These are phyloP conservation scores for Actinostola sp. DNA, from an alignment of 92 coral and sea anemone species.

Conservation along the genomic window DNA sequence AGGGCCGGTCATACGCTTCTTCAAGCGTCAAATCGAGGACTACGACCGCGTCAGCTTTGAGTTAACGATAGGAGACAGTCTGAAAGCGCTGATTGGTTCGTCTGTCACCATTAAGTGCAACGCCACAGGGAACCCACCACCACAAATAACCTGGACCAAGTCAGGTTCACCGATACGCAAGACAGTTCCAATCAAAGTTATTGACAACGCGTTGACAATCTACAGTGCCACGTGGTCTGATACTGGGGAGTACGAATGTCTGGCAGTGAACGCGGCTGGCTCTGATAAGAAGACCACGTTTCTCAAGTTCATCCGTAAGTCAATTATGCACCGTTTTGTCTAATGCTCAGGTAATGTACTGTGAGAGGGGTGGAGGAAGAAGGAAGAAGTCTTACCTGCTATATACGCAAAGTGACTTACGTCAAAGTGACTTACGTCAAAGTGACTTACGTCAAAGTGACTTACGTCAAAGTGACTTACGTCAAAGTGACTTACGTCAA, in stretches of 20 bases:
- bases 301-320: slow-evolving; percentile 72
- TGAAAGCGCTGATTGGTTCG: slow-evolving; percentile 68
- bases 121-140: slow-evolving; percentile 80
- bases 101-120: slow-evolving; percentile 74
- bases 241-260: slow-evolving; percentile 73
- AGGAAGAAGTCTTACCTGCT: too few relatives aligned
- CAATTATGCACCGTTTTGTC: too few relatives aligned
- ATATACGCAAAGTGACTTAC: too few relatives aligned
- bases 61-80: slow-evolving; percentile 76
- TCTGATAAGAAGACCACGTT: slow-evolving; percentile 62
- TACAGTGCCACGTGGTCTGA: slow-evolving; percentile 60
- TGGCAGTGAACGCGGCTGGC: slow-evolving; percentile 86
- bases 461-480: too few relatives aligned
- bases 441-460: too few relatives aligned
- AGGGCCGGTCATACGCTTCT: slow-evolving; percentile 72
- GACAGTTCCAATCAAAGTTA: slow-evolving; percentile 18
- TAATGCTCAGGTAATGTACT: too few relatives aligned
- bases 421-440: too few relatives aligned
- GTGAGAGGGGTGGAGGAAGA: too few relatives aligned
- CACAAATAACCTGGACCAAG: slow-evolving; percentile 76
- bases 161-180: slow-evolving; percentile 46
- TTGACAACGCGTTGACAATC: slow-evolving; percentile 60
- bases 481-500: too few relatives aligned
- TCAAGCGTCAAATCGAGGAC: slow-evolving; percentile 59
- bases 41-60: slow-evolving; percentile 44